Evolutionary conservation across 2,888 invertebrate genomes (phyloP).

Genomic region (Fabriciana adippe): DNA sequence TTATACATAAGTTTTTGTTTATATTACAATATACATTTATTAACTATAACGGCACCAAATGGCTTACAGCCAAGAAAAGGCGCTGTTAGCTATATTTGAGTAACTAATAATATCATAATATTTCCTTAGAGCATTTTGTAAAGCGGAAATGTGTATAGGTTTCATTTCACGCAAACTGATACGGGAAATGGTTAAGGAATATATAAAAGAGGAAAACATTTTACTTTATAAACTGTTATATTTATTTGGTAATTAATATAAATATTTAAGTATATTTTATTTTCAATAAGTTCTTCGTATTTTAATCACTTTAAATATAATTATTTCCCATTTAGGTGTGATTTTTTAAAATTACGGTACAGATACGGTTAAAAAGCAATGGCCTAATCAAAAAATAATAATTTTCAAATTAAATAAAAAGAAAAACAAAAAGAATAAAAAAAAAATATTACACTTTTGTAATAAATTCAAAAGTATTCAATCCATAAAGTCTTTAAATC

Average conservation of each 20-base stretch:
- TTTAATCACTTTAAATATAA: no score
- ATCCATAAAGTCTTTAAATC: slow-evolving; percentile 1
- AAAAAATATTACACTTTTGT: background rate
- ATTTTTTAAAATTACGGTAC: no score
- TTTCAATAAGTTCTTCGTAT: no score
- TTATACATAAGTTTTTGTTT: background rate
- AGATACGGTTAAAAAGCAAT: no score
- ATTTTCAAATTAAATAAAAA: no score
- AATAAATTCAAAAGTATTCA: background rate
- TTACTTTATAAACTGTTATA: background rate
- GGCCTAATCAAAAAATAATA: no score
- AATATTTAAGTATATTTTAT: background rate
- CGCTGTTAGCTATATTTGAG: slow-evolving; percentile 11
- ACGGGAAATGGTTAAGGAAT: background rate
- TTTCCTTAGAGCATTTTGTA: slow-evolving; percentile 6
- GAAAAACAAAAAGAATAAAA: no score
- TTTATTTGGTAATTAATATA: no score
- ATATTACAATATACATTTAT: slow-evolving; percentile 2
- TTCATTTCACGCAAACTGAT: background rate
- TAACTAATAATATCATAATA: slow-evolving; percentile 19
- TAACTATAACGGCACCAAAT: slow-evolving; percentile 3
- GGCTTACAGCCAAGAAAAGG: slow-evolving; percentile 13
- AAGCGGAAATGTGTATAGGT: slow-evolving; percentile 2
- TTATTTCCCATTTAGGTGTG: no score
- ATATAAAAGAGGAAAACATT: background rate